Conservation (phyloP, 2,888 invertebrate species). For the Amphipoea lucens region DNA sequence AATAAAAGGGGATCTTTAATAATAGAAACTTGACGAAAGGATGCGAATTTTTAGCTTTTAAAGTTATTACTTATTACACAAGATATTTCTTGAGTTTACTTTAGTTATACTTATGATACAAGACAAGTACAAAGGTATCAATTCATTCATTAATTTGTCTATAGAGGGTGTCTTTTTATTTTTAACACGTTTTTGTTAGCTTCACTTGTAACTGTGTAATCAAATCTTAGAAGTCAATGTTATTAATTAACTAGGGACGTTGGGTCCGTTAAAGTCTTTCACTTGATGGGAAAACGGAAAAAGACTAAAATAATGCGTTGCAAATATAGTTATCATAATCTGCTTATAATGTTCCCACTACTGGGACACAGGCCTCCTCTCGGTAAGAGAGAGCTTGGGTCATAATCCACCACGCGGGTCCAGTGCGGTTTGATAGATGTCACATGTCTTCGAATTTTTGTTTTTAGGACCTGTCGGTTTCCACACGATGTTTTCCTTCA, state of each 20-base stretch:
- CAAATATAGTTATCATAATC: background rate
- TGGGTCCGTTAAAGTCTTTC: background rate
- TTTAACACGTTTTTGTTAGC: too few relatives aligned
- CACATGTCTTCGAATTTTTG: background rate
- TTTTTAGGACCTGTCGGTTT: background rate
- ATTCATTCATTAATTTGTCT: background rate
- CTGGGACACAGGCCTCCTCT: background rate
- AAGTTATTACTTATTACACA: background rate
- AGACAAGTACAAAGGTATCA: background rate
- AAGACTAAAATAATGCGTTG: background rate
- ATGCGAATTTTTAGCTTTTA: background rate
- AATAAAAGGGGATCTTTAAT: constrained; percentile 18
- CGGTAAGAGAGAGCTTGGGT: background rate
- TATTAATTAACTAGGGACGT: background rate
- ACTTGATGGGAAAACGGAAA: background rate
- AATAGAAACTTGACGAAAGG: constrained; percentile 16
- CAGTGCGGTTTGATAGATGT: background rate
- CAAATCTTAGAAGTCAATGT: too few relatives aligned
- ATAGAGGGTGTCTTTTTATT: background rate
- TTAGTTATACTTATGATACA: background rate
- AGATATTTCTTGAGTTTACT: background rate
- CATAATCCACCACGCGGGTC: too few relatives aligned
- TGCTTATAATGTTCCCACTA: background rate
- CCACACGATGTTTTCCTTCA: background rate
- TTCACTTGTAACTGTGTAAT: too few relatives aligned